Evolutionary conservation across 2,797 vertebrate genomes (phyloP).

Genomic region (Micrastur ruficollis): DNA sequence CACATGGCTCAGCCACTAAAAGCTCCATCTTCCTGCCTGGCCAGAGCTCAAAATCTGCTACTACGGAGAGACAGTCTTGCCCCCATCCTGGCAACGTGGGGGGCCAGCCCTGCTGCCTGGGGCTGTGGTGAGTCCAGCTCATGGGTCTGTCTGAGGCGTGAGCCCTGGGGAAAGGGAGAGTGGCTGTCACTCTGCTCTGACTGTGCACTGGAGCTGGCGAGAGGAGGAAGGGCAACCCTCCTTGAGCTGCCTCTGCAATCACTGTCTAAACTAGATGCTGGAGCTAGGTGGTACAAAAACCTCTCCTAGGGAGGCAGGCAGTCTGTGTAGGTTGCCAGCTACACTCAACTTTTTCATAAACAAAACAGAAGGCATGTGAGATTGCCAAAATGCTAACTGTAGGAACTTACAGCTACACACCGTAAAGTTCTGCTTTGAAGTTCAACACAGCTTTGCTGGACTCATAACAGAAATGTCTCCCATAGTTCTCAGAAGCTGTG

Average conservation of each 20-base stretch:
- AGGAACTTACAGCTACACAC: not conserved
- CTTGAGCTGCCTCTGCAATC: not conserved
- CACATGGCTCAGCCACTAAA: not conserved
- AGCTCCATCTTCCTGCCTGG: not conserved
- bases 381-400: not conserved
- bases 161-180: not conserved
- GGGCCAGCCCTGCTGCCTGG: not conserved
- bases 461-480: not conserved
- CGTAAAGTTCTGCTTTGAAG: not conserved
- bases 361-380: not conserved
- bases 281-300: not conserved
- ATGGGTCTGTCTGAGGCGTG: not conserved
- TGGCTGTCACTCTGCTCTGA: fast-evolving
- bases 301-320: not conserved
- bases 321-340: not conserved
- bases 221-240: not conserved
- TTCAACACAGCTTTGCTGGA: not conserved
- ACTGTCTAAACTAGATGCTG: not conserved
- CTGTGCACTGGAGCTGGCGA: fast-evolving
- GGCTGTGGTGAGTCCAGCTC: not conserved
- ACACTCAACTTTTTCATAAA: not conserved
- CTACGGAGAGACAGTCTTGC: not conserved
- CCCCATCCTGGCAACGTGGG: not conserved
- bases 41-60: not conserved
- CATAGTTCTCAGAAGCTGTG: not conserved